Evolutionary conservation across 2,113 vertebrate species (phyloP).

Genomic region (Genyomyrus donnyi): DNA sequence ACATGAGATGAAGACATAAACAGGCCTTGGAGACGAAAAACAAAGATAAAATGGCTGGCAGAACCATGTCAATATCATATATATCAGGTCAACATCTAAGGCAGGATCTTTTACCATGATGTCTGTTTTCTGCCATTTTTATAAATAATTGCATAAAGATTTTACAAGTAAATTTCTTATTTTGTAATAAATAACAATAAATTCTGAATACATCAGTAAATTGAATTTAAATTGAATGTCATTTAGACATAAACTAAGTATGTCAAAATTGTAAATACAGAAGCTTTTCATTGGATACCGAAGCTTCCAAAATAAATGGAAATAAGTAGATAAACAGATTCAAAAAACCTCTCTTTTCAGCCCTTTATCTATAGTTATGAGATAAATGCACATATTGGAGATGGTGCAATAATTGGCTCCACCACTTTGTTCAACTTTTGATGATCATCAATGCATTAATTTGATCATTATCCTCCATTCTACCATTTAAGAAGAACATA

Average conservation of each 20-base stretch:
- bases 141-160: neutral
- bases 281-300: neutral
- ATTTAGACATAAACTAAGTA: neutral
- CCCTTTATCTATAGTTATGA: neutral
- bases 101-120: neutral
- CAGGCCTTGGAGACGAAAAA: neutral
- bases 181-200: neutral
- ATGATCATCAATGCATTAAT: neutral
- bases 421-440: no score
- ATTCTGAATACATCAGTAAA: neutral
- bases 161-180: neutral
- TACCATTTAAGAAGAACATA: neutral
- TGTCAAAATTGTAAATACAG: neutral
- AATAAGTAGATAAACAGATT: neutral
- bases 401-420: neutral
- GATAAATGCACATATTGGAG: neutral
- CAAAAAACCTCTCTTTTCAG: neutral
- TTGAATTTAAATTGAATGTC: neutral
- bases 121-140: neutral
- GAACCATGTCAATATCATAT: neutral
- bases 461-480: constrained; percentile 1
- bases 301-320: neutral
- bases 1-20: neutral
- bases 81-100: neutral
- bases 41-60: neutral